Evolutionary conservation across 2,888 invertebrate species (phyloP), one percentile per base, ranked within the genome.

Genomic region (Laothoe populi): DNA sequence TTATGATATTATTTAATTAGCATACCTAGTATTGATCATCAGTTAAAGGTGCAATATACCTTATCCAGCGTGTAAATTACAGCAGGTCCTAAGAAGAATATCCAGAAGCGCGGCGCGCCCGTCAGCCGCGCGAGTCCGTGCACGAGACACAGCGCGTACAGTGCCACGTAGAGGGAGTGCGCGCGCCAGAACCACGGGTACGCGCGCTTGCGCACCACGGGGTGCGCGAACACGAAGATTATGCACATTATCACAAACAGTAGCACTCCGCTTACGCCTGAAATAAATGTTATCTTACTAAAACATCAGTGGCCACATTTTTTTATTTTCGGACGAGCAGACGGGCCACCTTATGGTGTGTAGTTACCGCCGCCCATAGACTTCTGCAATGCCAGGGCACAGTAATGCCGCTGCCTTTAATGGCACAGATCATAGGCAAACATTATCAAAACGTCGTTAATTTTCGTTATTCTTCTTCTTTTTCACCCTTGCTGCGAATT

Each of bases 191-290:
- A 99, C 93, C 97, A 98, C 65, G 97, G 97, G 86, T 98, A 99
- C 0, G 98, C 98, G 74, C 97, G 96, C 84, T 98, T 97, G 57
- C 99, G 94, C 65, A 99, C 97, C 3, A 95, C 95, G 0, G 98
- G 98, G 89, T 98, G 98, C 0, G 99, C 98, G 83, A 99, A 99
- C n/a, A 98, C 96, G 82, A 98, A 98, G 72, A 99, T 99, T 61
- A 98, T 96, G 82, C 97, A 97, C 97, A 98, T 98, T 61, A 98
- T 95, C 60, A 97, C 94, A 82, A 98, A 98, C 0, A 99, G 93
- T 1, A 97, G 79, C 0, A 99, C 97, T 11, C 98, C 98, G 1
- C 97, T 97, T 3, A 97, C 86, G 68, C 98, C 98, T 97, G 81
- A 0, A 74, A 73, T 0, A 16, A 2, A n/a, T 4, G 26, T 48